Evolutionary conservation across 2,797 vertebrate genomes (phyloP).

Genomic region (Sylvia borin): DNA sequence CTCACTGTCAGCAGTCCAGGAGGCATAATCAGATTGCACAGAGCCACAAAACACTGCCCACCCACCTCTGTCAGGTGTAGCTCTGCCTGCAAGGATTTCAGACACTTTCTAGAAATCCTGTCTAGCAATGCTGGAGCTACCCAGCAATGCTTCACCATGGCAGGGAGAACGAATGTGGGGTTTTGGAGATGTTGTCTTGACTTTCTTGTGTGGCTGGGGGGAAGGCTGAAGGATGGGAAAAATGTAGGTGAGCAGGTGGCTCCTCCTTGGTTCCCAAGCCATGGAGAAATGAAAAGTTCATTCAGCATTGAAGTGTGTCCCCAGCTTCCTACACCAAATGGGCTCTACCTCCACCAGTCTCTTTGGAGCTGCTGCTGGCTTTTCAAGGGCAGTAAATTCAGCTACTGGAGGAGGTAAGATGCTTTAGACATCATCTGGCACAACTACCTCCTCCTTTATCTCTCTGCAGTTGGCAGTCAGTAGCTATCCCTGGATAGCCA

Average conservation of each 20-base stretch:
- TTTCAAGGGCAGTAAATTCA: neutral
- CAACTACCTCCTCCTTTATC: neutral
- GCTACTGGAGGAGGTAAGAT: neutral
- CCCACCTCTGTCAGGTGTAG: neutral
- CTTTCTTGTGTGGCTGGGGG: neutral
- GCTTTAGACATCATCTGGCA: neutral
- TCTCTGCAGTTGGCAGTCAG: neutral
- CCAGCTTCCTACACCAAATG: neutral
- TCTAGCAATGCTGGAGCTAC: neutral
- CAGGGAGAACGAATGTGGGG: neutral
- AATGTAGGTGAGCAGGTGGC: neutral
- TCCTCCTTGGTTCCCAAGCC: neutral
- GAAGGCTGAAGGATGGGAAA: neutral
- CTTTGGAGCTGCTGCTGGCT: neutral
- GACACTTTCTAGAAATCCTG: neutral
- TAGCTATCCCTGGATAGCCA: neutral
- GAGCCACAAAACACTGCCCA: accelerated
- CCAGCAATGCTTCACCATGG: neutral
- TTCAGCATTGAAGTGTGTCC: neutral
- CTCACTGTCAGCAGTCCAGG: neutral
- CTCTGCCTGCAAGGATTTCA: neutral
- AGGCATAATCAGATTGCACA: neutral
- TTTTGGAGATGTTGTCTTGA: neutral
- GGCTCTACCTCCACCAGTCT: neutral
- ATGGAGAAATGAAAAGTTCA: neutral